Evolutionary conservation across 2,888 invertebrate species (phyloP), one percentile per base, ranked within the genome.

Genomic region (Himalopsyche tibetana): DNA sequence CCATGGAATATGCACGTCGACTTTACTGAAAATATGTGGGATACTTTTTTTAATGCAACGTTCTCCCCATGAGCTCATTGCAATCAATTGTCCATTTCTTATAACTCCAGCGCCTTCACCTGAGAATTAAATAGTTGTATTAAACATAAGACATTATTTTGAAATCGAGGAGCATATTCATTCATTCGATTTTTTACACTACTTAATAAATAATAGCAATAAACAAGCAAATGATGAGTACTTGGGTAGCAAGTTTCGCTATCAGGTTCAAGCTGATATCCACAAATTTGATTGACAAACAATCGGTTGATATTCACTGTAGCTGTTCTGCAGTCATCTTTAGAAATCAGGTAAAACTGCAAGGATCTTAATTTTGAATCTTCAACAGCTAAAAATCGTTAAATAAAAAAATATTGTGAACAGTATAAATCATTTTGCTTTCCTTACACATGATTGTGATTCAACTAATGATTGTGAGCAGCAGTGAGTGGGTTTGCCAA

Each of bases 91-190:
- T 3, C 63, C 63, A 19, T 63, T 19, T 19, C 5, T 63, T 12
- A 63, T 63, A 0, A 63, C 63, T 4, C 63, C 63, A 63, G 63
- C 63, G n/a, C 63, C 63, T 63, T 63, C 63, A 63, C 63, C 63
- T 63, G 3, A 51, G 2, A 51, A 51, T 51, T 15, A 15, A 51
- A 15, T 15, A 15, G 15, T 51, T 51, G 8, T 15, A 19, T 63
- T 19, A 15, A 19, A 19, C 19, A 19, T 63, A 12, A 5, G 1
- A 55, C 55, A n/a, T 56, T n/a, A n/a, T 56, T 56, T 19, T 56
- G 0, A 19, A 56, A 56, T 0, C 56, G 5, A 56, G 17, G 2
- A n/a, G 1, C n/a, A 56, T 56, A 17, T 0, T n/a, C 3, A 28
- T 28, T 1, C 2, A 28, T 28, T 28, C 2, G 28, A 2, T 28